These are phyloP conservation scores for Dipodomys stephensi DNA, from an alignment of 2,113 vertebrate genomes.

Conservation along the genomic window DNA sequence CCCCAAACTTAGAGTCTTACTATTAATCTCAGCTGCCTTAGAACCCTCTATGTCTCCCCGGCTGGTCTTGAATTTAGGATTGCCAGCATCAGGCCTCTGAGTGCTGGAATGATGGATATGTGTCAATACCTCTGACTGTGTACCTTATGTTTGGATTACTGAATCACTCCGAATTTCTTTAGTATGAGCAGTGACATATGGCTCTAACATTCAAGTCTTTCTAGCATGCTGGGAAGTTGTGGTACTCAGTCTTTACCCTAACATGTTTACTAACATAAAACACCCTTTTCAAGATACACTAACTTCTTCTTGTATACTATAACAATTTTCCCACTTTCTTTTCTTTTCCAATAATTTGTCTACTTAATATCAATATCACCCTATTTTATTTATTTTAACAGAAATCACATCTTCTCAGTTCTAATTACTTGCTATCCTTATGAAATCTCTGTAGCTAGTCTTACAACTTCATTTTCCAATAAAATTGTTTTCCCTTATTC, in stretches of 20 bases:
- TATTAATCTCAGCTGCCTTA: no score
- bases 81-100: no score
- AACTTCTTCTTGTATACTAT: background rate
- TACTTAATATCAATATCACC: background rate
- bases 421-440: background rate
- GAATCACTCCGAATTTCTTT: background rate
- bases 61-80: no score
- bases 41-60: no score
- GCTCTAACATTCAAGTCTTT: background rate
- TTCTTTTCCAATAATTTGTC: background rate
- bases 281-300: background rate
- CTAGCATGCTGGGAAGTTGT: background rate
- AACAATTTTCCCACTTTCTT: background rate
- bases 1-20: no score
- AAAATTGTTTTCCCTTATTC: background rate
- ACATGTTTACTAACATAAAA: background rate
- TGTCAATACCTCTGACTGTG: no score
- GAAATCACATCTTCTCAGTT: background rate
- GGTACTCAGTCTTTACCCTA: background rate
- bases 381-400: background rate
- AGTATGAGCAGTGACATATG: background rate
- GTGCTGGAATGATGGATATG: no score
- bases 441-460: background rate
- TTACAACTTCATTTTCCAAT: background rate
- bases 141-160: background rate